A percentile compares a stretch with the other conserved stretches of the same genome.
phyloP scores from a whole-genome alignment of 2,888 invertebrate species.

The Philopedon plagiatum region DNA sequence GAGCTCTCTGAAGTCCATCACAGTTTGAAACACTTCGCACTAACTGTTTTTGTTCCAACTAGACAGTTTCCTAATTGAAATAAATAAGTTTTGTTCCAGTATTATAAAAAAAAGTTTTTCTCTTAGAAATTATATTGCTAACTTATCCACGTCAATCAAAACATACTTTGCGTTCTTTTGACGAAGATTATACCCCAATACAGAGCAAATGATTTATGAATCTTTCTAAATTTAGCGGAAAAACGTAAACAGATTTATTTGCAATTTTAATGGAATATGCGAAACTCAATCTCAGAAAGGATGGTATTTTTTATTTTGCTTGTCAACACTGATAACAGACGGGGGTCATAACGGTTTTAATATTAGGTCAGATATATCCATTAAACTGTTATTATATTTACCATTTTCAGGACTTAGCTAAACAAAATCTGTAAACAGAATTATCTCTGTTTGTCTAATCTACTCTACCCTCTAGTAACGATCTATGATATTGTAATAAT shows the following conservation, averaged over 20 bases:
- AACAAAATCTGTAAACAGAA: too few species aligned
- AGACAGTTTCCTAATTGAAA: too few species aligned
- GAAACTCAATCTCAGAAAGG: conserved; percentile 20
- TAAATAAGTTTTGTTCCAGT: background rate
- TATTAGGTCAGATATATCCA: background rate
- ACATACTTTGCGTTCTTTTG: background rate
- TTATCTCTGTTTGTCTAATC: too few species aligned
- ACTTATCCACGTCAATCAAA: background rate
- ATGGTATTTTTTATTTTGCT: conserved; percentile 2
- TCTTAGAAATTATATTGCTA: background rate
- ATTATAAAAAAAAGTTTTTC: too few species aligned
- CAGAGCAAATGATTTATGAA: conserved; percentile 37
- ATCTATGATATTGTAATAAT: too few species aligned
- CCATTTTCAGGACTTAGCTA: background rate
- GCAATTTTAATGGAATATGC: conserved; percentile 32
- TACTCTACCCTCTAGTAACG: too few species aligned
- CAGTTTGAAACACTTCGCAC: too few species aligned
- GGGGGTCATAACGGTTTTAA: background rate
- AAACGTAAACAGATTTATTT: conserved; percentile 40
- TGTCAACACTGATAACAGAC: background rate
- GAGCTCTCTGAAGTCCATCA: too few species aligned
- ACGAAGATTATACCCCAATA: conserved; percentile 6
- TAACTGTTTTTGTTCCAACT: too few species aligned
- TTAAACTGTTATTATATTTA: background rate
- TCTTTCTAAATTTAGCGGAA: conserved; percentile 28